Conservation (phyloP, 1,140 invertebrate species). For the Calephelis virginiensis region DNA sequence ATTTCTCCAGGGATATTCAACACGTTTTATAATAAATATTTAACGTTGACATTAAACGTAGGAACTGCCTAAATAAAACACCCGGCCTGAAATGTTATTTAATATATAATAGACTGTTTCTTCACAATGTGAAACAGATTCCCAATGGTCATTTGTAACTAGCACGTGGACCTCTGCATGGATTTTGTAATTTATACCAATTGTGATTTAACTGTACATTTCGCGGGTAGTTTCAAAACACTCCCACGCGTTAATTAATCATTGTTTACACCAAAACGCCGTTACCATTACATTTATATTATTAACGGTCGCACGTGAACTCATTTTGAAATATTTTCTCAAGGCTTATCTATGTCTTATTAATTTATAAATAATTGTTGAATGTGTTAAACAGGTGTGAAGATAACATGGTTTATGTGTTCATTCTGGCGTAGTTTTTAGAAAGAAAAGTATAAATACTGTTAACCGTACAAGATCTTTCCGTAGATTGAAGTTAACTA, state of each 20-base stretch:
- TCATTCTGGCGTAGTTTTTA: no score
- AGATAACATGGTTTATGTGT: neutral
- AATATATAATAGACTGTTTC: no score
- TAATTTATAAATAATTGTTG: neutral
- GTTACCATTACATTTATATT: slow-evolving; percentile 1
- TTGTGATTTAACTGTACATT: neutral
- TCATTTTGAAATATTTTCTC: slow-evolving; percentile 8
- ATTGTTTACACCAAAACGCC: slow-evolving; percentile 10
- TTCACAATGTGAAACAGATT: no score
- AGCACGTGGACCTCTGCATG: neutral
- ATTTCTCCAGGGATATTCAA: no score
- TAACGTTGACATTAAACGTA: no score
- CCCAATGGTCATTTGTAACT: neutral
- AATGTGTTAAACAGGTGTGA: neutral
- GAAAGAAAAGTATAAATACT: no score
- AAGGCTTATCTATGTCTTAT: neutral
- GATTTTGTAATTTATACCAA: slow-evolving; percentile 12
- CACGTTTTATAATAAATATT: no score
- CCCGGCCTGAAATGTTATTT: no score
- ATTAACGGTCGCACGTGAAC: neutral
- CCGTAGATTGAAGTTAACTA: no score
- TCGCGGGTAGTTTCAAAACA: neutral
- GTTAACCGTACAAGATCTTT: no score
- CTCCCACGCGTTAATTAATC: slow-evolving; percentile 8
- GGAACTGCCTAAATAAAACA: no score